phyloP scores from a whole-genome alignment of 2,888 invertebrate genomes.

The Perizoma affinitatum region DNA sequence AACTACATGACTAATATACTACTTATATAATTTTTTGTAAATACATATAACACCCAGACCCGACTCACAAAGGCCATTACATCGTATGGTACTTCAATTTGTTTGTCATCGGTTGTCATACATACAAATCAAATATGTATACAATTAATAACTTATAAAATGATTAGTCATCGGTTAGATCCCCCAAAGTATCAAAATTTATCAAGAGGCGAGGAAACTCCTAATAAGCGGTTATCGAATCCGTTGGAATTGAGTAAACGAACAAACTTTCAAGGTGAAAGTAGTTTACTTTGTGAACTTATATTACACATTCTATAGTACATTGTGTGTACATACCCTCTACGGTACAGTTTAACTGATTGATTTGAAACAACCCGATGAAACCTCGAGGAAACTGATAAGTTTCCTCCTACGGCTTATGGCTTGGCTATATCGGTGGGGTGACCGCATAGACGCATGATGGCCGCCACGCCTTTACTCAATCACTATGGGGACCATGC shows the following conservation, averaged over 20 bases:
- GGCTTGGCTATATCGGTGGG: constrained; percentile 54
- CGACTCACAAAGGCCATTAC: constrained; percentile 2
- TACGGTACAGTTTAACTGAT: constrained; percentile 35
- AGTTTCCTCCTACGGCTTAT: constrained; percentile 50
- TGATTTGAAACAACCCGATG: constrained; percentile 46
- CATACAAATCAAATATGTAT: constrained; percentile 32
- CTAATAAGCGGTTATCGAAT: constrained; percentile 20
- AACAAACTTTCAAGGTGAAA: constrained; percentile 23
- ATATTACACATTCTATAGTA: neutral
- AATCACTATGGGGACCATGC: constrained; percentile 67
- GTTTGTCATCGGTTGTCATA: constrained; percentile 42
- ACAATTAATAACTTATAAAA: constrained; percentile 40
- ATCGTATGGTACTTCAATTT: constrained; percentile 19
- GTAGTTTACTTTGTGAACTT: neutral
- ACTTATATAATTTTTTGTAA: too few relatives aligned
- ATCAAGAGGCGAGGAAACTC: constrained; percentile 14
- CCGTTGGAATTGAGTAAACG: constrained; percentile 2
- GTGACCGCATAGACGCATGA: constrained; percentile 63
- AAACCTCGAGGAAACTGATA: constrained; percentile 54
- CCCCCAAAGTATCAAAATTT: constrained; percentile 38
- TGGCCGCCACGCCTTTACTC: constrained; percentile 70
- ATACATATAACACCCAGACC: too few relatives aligned
- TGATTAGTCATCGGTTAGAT: constrained; percentile 39
- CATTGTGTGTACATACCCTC: constrained; percentile 8
- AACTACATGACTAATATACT: too few relatives aligned